Evolutionary conservation across 2,888 invertebrate species (phyloP).

Genomic region (Hypomecis punctinalis): DNA sequence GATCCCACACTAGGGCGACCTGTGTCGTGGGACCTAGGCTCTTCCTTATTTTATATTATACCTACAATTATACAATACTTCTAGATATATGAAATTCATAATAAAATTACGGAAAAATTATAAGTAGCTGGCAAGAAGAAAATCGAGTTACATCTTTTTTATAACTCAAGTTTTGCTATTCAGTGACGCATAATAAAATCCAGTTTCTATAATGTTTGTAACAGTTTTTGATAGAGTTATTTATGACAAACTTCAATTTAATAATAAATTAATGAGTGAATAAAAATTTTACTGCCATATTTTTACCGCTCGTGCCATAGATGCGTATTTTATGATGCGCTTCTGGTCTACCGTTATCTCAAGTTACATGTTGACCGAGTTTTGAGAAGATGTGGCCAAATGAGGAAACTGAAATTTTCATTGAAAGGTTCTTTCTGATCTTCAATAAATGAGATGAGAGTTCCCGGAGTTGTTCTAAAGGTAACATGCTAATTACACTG

Average conservation of each 20-base stretch:
- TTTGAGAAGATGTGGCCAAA: background rate
- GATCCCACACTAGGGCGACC: no score
- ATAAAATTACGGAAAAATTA: no score
- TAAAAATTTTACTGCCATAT: slow-evolving; percentile 20
- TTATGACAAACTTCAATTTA: slow-evolving; percentile 23
- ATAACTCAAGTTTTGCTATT: background rate
- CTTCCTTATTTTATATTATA: no score
- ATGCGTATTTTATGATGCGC: slow-evolving; percentile 31
- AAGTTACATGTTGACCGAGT: slow-evolving; percentile 19
- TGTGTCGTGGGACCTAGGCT: no score
- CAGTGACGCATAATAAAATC: background rate
- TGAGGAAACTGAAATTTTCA: background rate
- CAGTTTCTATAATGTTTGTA: slow-evolving; percentile 8
- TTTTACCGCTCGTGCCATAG: slow-evolving; percentile 33
- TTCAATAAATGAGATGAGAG: no score
- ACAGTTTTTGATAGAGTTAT: slow-evolving; percentile 19
- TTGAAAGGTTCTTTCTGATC: background rate
- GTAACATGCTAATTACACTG: no score
- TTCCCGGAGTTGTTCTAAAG: no score
- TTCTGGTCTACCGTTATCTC: slow-evolving; percentile 46
- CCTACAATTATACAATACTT: no score
- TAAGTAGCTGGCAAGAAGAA: no score
- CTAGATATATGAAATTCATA: no score
- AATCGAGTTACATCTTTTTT: background rate
- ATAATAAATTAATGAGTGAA: slow-evolving; percentile 20